These are phyloP conservation scores for Musca domestica DNA, from an alignment of 1,140 invertebrate genomes.

Conservation along the genomic window DNA sequence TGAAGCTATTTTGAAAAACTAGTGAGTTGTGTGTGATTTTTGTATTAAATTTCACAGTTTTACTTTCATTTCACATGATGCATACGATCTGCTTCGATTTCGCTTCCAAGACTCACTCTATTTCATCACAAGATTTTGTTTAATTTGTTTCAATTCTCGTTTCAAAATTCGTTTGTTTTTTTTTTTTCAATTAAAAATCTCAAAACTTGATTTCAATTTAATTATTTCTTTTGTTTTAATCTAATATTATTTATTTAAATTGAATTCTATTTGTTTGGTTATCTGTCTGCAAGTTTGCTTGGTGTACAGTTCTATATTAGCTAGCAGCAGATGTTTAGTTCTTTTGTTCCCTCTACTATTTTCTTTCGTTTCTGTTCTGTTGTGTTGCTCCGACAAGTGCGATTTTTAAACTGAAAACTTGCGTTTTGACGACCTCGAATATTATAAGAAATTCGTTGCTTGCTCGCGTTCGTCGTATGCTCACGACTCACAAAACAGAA, in stretches of 20 bases:
- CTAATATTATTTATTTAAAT: neutral
- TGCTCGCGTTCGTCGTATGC: too few species aligned
- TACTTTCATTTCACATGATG: neutral
- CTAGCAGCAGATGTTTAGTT: constrained; percentile 5
- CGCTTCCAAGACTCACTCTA: constrained; percentile 4
- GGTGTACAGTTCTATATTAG: constrained; percentile 2
- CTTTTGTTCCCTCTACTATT: neutral
- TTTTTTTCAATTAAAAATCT: neutral
- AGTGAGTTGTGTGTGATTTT: neutral
- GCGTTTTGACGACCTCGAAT: constrained; percentile 16
- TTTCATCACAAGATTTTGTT: constrained; percentile 13
- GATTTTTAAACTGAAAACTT: constrained; percentile 29
- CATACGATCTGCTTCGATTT: neutral
- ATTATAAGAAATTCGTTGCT: constrained; percentile 17
- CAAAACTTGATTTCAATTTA: constrained; percentile 2
- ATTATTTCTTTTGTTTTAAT: neutral
- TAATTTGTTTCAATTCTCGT: neutral
- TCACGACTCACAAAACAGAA: too few species aligned
- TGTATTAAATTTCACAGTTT: neutral
- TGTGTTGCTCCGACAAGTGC: constrained; percentile 30
- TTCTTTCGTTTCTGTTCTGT: constrained; percentile 21
- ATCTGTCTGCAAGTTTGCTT: neutral
- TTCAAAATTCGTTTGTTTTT: neutral
- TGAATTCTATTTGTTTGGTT: constrained; percentile 9
- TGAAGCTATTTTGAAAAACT: constrained; percentile 1